phyloP scores from a whole-genome alignment of 1,140 invertebrate genomes.

The Apocrypta bakeri region DNA sequence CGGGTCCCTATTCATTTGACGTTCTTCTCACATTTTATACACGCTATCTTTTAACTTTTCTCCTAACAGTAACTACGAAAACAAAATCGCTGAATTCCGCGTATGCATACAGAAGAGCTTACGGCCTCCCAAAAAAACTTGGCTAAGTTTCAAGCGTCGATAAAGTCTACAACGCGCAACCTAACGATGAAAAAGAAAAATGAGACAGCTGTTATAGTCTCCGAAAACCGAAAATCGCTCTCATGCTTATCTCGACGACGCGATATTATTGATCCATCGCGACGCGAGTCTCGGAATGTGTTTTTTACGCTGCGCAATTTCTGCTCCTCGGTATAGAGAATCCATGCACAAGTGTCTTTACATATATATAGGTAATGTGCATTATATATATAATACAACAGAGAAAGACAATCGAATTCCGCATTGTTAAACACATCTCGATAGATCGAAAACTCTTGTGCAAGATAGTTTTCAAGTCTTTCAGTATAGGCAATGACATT shows the following conservation, averaged over 20 bases:
- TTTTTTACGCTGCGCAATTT: background rate
- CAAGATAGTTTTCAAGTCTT: too few species aligned
- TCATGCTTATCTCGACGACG: background rate
- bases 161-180: conserved; percentile 12
- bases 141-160: conserved; percentile 12
- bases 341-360: too few species aligned
- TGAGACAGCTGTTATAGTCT: background rate
- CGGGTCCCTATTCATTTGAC: too few species aligned
- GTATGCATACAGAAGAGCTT: background rate
- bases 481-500: too few species aligned
- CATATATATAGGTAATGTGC: too few species aligned
- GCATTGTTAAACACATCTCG: too few species aligned
- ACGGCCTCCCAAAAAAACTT: background rate
- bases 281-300: background rate
- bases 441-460: too few species aligned
- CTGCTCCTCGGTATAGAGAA: too few species aligned
- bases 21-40: too few species aligned
- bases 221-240: background rate
- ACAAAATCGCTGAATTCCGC: background rate
- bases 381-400: too few species aligned
- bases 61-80: background rate
- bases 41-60: too few species aligned
- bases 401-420: too few species aligned
- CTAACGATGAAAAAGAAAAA: background rate
- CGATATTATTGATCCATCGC: background rate